Evolutionary conservation across 2,888 invertebrate species (phyloP).

Genomic region (Leptinotarsa haldemani): DNA sequence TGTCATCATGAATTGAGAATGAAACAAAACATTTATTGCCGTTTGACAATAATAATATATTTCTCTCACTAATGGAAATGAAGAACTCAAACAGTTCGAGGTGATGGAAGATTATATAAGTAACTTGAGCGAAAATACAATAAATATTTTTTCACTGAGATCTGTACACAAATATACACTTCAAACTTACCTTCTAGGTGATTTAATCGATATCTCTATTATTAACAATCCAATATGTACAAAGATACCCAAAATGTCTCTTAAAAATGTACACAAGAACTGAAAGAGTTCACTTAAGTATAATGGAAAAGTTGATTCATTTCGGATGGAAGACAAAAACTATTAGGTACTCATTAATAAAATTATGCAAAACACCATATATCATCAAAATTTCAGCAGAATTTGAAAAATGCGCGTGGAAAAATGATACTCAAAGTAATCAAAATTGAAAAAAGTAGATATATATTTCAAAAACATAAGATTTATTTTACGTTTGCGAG

Average conservation of each 20-base stretch:
- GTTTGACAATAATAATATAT: background rate
- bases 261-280: constrained; percentile 21
- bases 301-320: background rate
- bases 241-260: constrained; percentile 18
- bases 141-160: constrained; percentile 54
- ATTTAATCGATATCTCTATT: constrained; percentile 19
- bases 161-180: constrained; percentile 59
- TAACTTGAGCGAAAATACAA: constrained; percentile 38
- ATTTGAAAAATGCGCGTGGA: too few relatives aligned
- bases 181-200: constrained; percentile 33
- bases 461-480: too few relatives aligned
- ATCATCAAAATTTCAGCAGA: too few relatives aligned
- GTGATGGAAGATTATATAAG: background rate
- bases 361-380: too few relatives aligned
- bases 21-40: too few relatives aligned
- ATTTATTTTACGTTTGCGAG: too few relatives aligned
- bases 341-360: too few relatives aligned
- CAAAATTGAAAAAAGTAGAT: too few relatives aligned
- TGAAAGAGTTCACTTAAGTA: background rate
- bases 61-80: background rate
- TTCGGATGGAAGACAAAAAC: too few relatives aligned
- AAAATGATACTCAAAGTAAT: too few relatives aligned
- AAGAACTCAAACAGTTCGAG: background rate
- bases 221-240: constrained; percentile 31
- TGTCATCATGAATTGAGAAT: too few relatives aligned